Evolutionary conservation across 2,113 vertebrate genomes (phyloP).

Genomic region (Oryzias javanicus): DNA sequence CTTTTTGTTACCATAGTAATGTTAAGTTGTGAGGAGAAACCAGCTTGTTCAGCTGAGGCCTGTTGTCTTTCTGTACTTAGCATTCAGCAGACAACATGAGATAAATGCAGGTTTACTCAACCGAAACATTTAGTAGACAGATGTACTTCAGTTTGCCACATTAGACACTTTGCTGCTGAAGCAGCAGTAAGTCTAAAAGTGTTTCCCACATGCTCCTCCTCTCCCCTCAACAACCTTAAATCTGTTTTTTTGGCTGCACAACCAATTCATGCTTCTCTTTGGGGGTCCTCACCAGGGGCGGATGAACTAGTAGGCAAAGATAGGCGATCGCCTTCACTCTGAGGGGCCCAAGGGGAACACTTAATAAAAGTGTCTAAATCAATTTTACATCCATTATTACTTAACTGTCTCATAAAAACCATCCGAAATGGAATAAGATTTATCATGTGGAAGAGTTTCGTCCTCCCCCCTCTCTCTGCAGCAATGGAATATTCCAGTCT

Average conservation of each 20-base stretch:
- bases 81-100: conserved; percentile 39
- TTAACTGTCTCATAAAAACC: too few relatives aligned
- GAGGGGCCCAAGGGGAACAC: too few relatives aligned
- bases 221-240: neutral
- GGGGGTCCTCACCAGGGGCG: too few relatives aligned
- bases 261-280: neutral
- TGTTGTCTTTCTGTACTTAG: conserved; percentile 27
- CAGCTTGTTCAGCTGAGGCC: neutral
- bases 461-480: too few relatives aligned
- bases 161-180: conserved; percentile 6
- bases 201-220: neutral
- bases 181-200: neutral
- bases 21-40: neutral
- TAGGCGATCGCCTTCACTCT: too few relatives aligned
- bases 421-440: too few relatives aligned
- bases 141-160: conserved; percentile 32
- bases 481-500: too few relatives aligned
- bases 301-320: too few relatives aligned
- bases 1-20: too few relatives aligned
- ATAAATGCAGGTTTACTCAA: conserved; percentile 33
- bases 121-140: conserved; percentile 21
- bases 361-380: too few relatives aligned
- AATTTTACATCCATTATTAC: too few relatives aligned
- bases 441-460: too few relatives aligned
- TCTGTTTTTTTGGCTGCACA: neutral